These are phyloP conservation scores for Hypomesus transpacificus DNA, from an alignment of 2,113 vertebrate genomes.

Conservation along the genomic window DNA sequence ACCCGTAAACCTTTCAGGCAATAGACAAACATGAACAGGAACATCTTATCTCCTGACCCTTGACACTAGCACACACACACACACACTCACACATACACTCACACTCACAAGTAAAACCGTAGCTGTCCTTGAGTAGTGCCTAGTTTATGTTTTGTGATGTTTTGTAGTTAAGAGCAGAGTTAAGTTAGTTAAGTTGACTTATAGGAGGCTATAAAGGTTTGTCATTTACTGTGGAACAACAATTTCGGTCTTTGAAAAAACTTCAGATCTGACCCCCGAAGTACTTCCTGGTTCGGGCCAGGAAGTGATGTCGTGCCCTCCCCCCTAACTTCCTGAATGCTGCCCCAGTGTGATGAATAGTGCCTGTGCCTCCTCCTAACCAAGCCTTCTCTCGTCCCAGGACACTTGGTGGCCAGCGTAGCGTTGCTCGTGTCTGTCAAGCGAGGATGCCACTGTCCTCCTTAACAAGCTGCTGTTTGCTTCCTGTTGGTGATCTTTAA, in stretches of 20 bases:
- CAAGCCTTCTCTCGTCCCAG: slow-evolving; percentile 35
- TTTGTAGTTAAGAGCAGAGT: no score
- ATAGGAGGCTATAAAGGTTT: no score
- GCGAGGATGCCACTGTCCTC: slow-evolving; percentile 25
- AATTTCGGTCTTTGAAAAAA: slow-evolving; percentile 24
- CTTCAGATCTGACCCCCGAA: slow-evolving; percentile 25
- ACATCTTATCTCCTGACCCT: slow-evolving; percentile 67
- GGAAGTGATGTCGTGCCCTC: slow-evolving; percentile 29
- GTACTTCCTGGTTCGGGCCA: slow-evolving; percentile 25
- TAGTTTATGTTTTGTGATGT: no score
- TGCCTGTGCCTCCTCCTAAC: slow-evolving; percentile 40
- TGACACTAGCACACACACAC: slow-evolving; percentile 18
- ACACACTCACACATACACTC: no score
- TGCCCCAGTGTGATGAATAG: slow-evolving; percentile 40
- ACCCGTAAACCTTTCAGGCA: slow-evolving; percentile 48
- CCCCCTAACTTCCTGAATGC: slow-evolving; percentile 6
- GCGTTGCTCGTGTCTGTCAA: slow-evolving; percentile 15
- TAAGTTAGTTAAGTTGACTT: no score
- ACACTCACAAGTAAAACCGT: no score
- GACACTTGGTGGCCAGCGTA: slow-evolving; percentile 17
- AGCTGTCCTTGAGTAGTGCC: no score
- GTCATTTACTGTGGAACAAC: slow-evolving; percentile 8
- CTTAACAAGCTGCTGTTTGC: slow-evolving; percentile 51
- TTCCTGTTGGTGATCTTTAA: slow-evolving; percentile 47
- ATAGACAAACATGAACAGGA: slow-evolving; percentile 53